Evolutionary conservation across 2,888 invertebrate genomes (phyloP).

Genomic region (Cheilosia soror): DNA sequence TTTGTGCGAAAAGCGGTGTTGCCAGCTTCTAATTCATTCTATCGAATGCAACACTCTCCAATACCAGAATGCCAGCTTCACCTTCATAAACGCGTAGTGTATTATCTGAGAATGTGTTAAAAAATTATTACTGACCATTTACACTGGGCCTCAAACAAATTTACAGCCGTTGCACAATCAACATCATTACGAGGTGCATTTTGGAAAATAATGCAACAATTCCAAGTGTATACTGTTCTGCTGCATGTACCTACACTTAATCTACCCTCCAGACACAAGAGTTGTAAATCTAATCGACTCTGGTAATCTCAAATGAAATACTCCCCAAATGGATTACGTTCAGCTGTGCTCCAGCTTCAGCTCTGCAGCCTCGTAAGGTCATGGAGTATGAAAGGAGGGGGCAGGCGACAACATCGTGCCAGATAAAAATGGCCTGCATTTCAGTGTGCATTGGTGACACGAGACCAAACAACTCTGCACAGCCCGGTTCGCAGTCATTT

Average conservation of each 20-base stretch:
- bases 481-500: constrained; percentile 28
- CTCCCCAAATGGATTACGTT: constrained; percentile 49
- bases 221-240: constrained; percentile 4
- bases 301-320: constrained; percentile 56
- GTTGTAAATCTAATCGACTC: constrained; percentile 60
- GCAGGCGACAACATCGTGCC: constrained; percentile 29
- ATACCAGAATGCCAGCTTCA: too few relatives aligned
- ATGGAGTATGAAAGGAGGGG: constrained; percentile 8
- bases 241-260: constrained; percentile 13
- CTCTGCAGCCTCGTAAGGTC: constrained; percentile 46
- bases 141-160: too few relatives aligned
- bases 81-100: too few relatives aligned
- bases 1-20: too few relatives aligned
- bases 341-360: constrained; percentile 40
- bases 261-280: constrained; percentile 55
- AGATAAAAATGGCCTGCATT: constrained; percentile 23
- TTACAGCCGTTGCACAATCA: constrained; percentile 11
- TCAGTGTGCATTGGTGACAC: constrained; percentile 25
- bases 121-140: too few relatives aligned
- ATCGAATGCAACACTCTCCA: too few relatives aligned
- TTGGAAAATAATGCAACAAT: constrained; percentile 7
- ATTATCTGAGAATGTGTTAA: too few relatives aligned
- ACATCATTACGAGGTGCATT: constrained; percentile 41
- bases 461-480: background rate
- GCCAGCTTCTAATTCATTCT: too few relatives aligned